Conservation (phyloP, 1,140 invertebrate genomes). For the Triops longicaudatus region DNA sequence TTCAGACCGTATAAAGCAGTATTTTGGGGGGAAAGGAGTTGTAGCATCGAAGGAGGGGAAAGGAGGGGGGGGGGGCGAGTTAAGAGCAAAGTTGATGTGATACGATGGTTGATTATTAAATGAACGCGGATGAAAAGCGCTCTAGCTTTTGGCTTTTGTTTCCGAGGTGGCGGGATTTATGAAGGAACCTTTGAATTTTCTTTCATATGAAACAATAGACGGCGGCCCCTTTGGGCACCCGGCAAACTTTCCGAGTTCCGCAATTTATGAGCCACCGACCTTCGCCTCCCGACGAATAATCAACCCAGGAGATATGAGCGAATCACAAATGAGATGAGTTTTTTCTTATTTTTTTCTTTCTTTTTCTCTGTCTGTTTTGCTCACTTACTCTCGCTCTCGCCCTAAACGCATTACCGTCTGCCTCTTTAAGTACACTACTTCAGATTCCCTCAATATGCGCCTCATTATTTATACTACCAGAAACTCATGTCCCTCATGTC, state of each 20-base stretch:
- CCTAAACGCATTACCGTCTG: neutral
- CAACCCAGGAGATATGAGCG: neutral
- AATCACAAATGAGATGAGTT: slow-evolving; percentile 12
- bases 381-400: slow-evolving; percentile 10
- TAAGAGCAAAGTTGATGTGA: neutral
- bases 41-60: neutral
- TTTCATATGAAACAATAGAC: slow-evolving; percentile 3
- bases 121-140: slow-evolving; percentile 7
- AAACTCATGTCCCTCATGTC: too few species aligned
- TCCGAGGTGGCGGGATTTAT: slow-evolving; percentile 8
- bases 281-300: slow-evolving; percentile 14
- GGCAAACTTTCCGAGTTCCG: slow-evolving; percentile 10
- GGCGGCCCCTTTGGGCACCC: slow-evolving; percentile 12
- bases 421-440: neutral
- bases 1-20: neutral
- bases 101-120: slow-evolving; percentile 8
- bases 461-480: too few species aligned
- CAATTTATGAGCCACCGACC: slow-evolving; percentile 14
- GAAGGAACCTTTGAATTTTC: slow-evolving; percentile 1
- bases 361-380: neutral
- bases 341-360: neutral
- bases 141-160: neutral
- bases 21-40: neutral
- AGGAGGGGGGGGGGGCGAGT: neutral
- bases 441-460: neutral